A percentile compares a stretch with the other conserved stretches of the same genome.
phyloP scores from a whole-genome alignment of 2,888 invertebrate species.

The Pandemis heparana region DNA sequence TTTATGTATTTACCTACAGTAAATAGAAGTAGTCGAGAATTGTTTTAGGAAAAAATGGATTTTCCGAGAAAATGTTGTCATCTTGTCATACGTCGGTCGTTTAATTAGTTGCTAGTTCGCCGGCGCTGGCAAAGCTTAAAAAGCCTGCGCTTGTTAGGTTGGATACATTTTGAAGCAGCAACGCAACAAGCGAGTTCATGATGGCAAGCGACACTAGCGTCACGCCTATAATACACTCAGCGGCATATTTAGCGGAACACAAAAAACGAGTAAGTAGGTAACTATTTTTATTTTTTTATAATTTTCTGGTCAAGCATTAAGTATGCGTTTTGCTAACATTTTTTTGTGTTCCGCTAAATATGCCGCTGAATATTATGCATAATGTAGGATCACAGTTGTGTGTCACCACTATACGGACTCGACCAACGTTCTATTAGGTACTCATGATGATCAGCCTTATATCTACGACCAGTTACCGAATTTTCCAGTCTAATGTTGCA shows the following conservation, averaged over 20 bases:
- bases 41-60: background rate
- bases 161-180: conserved; percentile 8
- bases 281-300: no score
- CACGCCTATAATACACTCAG: conserved; percentile 17
- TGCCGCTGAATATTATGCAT: no score
- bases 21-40: background rate
- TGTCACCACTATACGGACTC: background rate
- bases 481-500: no score
- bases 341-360: no score
- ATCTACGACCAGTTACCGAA: background rate
- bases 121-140: background rate
- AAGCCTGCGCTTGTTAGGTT: background rate
- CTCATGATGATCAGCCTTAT: background rate
- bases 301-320: no score
- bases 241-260: no score
- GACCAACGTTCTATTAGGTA: background rate
- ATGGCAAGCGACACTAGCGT: conserved; percentile 11
- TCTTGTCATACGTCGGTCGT: background rate
- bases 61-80: background rate
- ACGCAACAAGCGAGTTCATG: conserved; percentile 16
- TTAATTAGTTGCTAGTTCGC: background rate
- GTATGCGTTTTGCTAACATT: no score
- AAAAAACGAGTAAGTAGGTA: no score
- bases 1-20: no score
- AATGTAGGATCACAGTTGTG: background rate